Base-by-base conservation (phyloP, 2,888 invertebrate genomes). In the Mayetiola destructor region DNA sequence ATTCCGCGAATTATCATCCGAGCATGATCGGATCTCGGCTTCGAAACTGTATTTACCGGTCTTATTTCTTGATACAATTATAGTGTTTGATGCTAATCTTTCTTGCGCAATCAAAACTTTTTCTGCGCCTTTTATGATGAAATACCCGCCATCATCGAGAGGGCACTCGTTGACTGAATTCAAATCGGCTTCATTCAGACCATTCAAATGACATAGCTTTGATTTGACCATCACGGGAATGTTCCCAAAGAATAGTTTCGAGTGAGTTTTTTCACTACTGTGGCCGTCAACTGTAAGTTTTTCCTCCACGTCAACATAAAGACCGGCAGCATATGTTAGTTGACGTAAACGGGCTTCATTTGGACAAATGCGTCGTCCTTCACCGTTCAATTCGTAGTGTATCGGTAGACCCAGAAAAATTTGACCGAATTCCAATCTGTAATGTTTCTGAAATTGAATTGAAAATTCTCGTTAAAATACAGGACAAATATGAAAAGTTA, bases 361-460 rank as follows among this genome's bases (percentile, higher is more conserved):
- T 0, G 99, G 99, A 94, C 99, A 97, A 96, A 99, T 96, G 59
- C 96, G 95, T 58, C 92, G 90, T 14, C 97, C 96, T 0, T 96
- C 93, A 68, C 99, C 99, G 77, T 99, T 99, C 75, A 99, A 99
- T 72, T 99, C 99, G 99, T 99, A 99, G 78, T 99, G 99, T 8
- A 97, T 99, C 2, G 99, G 99, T 72, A 97, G 99, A 0, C 97
- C 96, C 48, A 99, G 73, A 70, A 99, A 99, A 69, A 99, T 97
- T 75, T 99, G 97, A 71, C 96, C 97, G 73, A 99, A 99, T 74
- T 97, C 97, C 8, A 99, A 71, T 37, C 90, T 74, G 74, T 94
- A 97, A 60, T 88, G 81, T 0, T 93, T 88, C 76, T 83, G 67
- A n/a, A 69, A 70, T 40, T 20, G 23, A 58, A 42, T 40, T 18